A percentile compares a stretch with the other conserved stretches of the same genome.
These are phyloP conservation scores for Acropora yongei DNA, from an alignment of 64 coral and sea anemone genomes.

Conservation along the genomic window DNA sequence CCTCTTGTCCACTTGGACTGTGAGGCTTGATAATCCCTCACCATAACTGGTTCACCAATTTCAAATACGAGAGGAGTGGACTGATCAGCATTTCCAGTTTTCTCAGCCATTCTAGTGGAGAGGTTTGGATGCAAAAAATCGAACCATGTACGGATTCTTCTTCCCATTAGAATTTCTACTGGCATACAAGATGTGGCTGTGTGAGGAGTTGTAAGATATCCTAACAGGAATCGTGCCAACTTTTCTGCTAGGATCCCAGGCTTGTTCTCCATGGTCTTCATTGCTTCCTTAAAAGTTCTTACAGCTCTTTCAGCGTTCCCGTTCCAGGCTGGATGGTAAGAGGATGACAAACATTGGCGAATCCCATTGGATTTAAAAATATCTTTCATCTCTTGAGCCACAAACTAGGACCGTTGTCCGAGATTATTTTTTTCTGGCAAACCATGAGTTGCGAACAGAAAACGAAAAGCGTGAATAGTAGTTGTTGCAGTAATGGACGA, in stretches of 20 bases:
- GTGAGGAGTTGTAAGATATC: constrained; percentile 4
- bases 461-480: constrained; percentile 20
- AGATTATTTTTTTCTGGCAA: constrained; percentile 25
- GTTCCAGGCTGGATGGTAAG: constrained; percentile 31
- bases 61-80: not conserved
- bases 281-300: constrained; percentile 43
- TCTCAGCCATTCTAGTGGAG: not conserved
- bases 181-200: not conserved
- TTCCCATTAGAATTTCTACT: not conserved
- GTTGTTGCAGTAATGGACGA: not conserved
- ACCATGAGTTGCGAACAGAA: constrained; percentile 7
- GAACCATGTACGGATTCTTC: not conserved
- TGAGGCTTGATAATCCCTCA: not conserved
- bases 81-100: not conserved
- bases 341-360: not conserved
- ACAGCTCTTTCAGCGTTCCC: constrained; percentile 29
- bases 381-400: not conserved
- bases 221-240: constrained; percentile 28
- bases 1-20: too few relatives aligned
- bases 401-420: constrained; percentile 14
- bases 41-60: constrained; percentile 1
- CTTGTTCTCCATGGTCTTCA: constrained; percentile 37
- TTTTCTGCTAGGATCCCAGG: constrained; percentile 9
- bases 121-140: not conserved
- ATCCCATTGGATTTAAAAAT: constrained; percentile 37